These are phyloP conservation scores for Panurus biarmicus DNA, from an alignment of 2,113 vertebrate genomes.

Conservation along the genomic window DNA sequence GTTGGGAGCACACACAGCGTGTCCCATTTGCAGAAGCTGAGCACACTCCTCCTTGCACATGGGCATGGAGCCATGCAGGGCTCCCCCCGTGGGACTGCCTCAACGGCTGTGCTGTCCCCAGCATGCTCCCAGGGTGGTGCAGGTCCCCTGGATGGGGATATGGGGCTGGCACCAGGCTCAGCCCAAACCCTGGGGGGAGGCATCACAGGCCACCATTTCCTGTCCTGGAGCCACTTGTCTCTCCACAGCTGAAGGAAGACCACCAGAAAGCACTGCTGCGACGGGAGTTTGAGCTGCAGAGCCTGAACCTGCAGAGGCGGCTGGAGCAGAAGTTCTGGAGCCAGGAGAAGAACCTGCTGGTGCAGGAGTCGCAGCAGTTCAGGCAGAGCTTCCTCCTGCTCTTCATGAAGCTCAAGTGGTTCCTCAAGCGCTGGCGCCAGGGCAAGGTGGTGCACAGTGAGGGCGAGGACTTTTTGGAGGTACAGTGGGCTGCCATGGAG, in stretches of 20 bases:
- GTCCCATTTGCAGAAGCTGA: background rate
- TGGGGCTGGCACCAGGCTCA: background rate
- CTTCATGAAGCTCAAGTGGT: slow-evolving; percentile 96
- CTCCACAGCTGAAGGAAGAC: slow-evolving; percentile 85
- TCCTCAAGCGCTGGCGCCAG: slow-evolving; percentile 92
- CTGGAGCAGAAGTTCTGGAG: slow-evolving; percentile 95
- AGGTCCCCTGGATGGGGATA: background rate
- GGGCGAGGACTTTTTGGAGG: slow-evolving; percentile 89
- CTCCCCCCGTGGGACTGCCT: background rate
- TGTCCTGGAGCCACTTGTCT: background rate
- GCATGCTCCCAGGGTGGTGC: accelerated
- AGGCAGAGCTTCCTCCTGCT: slow-evolving; percentile 90
- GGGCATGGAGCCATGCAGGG: background rate
- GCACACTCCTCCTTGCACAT: background rate
- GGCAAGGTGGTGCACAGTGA: slow-evolving; percentile 84
- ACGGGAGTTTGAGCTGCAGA: slow-evolving; percentile 94
- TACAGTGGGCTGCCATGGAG: slow-evolving; percentile 4
- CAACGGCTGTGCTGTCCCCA: background rate
- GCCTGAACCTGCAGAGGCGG: slow-evolving; percentile 86
- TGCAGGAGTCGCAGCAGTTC: slow-evolving; percentile 94
- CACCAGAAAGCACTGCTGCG: slow-evolving; percentile 89
- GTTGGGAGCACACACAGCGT: background rate
- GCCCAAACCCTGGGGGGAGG: accelerated
- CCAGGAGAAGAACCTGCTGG: slow-evolving; percentile 89
- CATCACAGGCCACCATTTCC: background rate